These are phyloP conservation scores for Pongo pygmaeus DNA, from an alignment of 2,113 vertebrate species.

Conservation along the genomic window DNA sequence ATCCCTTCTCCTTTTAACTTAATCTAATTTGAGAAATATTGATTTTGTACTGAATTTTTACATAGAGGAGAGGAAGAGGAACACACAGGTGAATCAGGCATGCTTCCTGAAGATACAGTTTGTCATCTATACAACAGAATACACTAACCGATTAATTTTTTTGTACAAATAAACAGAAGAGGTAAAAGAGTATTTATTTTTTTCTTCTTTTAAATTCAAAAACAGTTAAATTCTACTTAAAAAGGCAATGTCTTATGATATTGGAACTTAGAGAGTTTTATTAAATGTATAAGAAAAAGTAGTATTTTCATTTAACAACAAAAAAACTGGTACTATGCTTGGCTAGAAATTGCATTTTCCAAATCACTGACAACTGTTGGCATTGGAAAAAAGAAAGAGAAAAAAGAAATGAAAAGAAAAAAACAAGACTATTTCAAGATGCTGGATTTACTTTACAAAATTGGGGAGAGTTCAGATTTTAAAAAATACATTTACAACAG, in stretches of 20 bases:
- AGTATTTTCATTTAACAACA: background rate
- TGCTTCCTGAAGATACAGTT: background rate
- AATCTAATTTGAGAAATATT: background rate
- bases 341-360: slow-evolving; percentile 51
- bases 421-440: slow-evolving; percentile 17
- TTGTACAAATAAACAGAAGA: background rate
- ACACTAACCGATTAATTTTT: background rate
- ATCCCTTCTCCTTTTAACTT: background rate
- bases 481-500: background rate
- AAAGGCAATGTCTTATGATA: background rate
- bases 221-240: background rate
- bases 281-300: background rate
- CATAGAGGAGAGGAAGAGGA: background rate
- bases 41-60: slow-evolving; percentile 5
- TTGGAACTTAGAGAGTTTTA: background rate
- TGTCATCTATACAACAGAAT: background rate
- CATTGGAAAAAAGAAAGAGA: background rate
- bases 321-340: slow-evolving; percentile 29
- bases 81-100: background rate
- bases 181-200: background rate
- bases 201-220: background rate
- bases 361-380: slow-evolving; percentile 29
- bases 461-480: slow-evolving; percentile 35
- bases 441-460: background rate
- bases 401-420: slow-evolving; percentile 4